Base-by-base conservation (phyloP, 2,113 vertebrate species). In the Paratilapia polleni region DNA sequence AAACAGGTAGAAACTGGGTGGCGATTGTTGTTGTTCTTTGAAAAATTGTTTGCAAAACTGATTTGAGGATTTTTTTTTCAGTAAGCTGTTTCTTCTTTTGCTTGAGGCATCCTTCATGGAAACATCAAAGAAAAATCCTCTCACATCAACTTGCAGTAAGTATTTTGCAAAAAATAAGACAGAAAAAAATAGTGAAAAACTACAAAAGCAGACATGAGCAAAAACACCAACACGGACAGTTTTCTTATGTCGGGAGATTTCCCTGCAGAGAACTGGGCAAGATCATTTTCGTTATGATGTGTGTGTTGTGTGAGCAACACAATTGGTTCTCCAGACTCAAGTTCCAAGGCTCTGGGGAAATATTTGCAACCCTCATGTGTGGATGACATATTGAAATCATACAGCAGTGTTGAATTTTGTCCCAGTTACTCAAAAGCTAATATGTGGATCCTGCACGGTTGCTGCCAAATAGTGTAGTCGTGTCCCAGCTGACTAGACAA, bases 351-450 rank as follows among this genome's bases (percentile, higher is more conserved):
- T 57, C 83, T 8, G 4, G 82, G 86, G 86, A 85, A 60, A 87
- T 82, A 68, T 76, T 57, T 73, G 24, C 4, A 26, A 34, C 78
- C 77, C 81, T 78, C 49, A 31, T 79, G 86, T 91, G 85, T 41
- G n/a, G 62, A 86, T 80, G 82, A 88, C 84, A 82, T 84, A 85
- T 79, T 87, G 49, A 91, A 88, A 88, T 87, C 66, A 77, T 24
- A 26, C 41, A 28, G 74, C 49, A 9, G 19, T 19, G 82, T 76
- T 57, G 73, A 84, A 80, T 77, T 56, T 24, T 78, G 66, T 88
- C 85, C 86, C 74, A 75, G 63, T 91, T 85, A 66, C 77, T 87
- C 57, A 47, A 73, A 84, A 89, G 82, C 89, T 86, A 89, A 92
- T 90, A 84, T 62, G 73, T 34, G 66, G n/a, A 70, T 80, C 41